Evolutionary conservation across 2,888 invertebrate genomes (phyloP).

Genomic region (Polyommatus iphigenia): DNA sequence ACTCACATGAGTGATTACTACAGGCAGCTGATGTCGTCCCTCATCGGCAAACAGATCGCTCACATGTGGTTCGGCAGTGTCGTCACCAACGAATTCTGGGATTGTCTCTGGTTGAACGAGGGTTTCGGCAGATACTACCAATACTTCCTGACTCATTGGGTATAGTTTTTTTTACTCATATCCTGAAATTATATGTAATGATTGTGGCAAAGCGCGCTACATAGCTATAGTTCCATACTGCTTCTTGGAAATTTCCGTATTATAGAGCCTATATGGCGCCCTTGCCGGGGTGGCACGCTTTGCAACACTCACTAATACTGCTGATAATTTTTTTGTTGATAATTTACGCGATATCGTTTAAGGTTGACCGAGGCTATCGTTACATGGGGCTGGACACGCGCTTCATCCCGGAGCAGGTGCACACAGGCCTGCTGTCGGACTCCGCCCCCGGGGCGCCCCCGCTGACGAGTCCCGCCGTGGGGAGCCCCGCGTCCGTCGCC

Average conservation of each 20-base stretch:
- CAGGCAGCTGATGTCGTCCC: conserved; percentile 78
- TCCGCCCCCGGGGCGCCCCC: conserved; percentile 80
- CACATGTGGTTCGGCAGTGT: conserved; percentile 88
- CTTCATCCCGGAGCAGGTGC: conserved; percentile 85
- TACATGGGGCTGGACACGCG: conserved; percentile 84
- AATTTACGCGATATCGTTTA: conserved; percentile 36
- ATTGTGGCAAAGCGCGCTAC: no score
- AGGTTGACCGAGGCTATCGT: conserved; percentile 79
- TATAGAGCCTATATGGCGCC: no score
- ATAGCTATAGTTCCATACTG: no score
- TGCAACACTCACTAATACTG: no score
- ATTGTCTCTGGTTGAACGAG: conserved; percentile 82
- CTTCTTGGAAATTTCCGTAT: no score
- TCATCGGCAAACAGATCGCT: conserved; percentile 84
- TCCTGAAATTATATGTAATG: neutral
- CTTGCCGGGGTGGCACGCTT: no score
- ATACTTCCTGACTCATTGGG: conserved; percentile 82
- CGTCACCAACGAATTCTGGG: conserved; percentile 84
- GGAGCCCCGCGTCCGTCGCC: conserved; percentile 78
- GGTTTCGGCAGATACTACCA: conserved; percentile 87
- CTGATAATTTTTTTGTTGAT: no score
- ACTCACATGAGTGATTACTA: conserved; percentile 39
- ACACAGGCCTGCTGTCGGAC: conserved; percentile 81
- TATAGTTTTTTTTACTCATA: conserved; percentile 48
- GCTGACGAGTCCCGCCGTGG: conserved; percentile 76